Percentiles rank a stretch among this genome's conserved stretches.
Evolutionary conservation across 1,140 invertebrate genomes (phyloP).

Genomic region (Pararge aegeria): DNA sequence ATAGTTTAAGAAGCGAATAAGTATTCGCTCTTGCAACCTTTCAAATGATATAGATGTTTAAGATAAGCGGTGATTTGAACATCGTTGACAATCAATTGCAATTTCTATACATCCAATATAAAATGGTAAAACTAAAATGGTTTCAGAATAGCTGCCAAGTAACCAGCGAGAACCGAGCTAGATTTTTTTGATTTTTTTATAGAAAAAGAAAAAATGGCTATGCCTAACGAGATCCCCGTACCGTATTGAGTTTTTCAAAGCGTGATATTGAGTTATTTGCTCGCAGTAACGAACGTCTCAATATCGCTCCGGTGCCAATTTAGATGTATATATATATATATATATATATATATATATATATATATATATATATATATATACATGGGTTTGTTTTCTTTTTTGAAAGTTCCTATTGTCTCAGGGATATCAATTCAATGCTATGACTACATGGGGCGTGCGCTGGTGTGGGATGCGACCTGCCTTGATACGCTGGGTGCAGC

Average conservation of each 20-base stretch:
- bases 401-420: too few relatives aligned
- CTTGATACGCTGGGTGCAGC: too few relatives aligned
- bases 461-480: too few relatives aligned
- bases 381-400: too few relatives aligned
- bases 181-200: constrained; percentile 8
- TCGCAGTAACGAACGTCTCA: constrained; percentile 5
- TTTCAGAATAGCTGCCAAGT: neutral
- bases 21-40: too few relatives aligned
- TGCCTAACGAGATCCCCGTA: constrained; percentile 13
- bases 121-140: neutral
- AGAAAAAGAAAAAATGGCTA: constrained; percentile 4
- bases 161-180: constrained; percentile 1
- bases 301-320: neutral
- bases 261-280: constrained; percentile 2
- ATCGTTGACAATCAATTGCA: neutral
- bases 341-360: too few relatives aligned
- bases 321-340: neutral
- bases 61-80: too few relatives aligned
- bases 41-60: too few relatives aligned
- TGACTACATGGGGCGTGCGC: too few relatives aligned
- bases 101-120: neutral
- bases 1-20: too few relatives aligned
- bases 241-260: constrained; percentile 11
- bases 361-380: too few relatives aligned
- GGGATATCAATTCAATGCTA: too few relatives aligned